Evolutionary conservation across 2,888 invertebrate genomes (phyloP).

Genomic region (Vanessa cardui): DNA sequence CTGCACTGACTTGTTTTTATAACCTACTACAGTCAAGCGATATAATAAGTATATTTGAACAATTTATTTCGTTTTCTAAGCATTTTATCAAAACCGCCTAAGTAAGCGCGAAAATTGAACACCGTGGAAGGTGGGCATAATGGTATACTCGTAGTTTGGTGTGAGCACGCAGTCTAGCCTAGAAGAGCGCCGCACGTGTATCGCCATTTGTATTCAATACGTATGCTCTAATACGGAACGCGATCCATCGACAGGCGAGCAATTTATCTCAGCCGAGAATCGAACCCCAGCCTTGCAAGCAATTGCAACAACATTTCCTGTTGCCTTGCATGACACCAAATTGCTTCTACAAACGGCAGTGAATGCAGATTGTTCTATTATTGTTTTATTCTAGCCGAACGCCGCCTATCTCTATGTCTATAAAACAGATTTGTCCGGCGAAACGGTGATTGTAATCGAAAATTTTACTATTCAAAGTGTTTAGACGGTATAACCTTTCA

Average conservation of each 20-base stretch:
- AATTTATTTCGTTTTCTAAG: too few species aligned
- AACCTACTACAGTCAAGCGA: too few species aligned
- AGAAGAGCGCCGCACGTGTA: slow-evolving; percentile 48
- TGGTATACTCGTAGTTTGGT: slow-evolving; percentile 7
- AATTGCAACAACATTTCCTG: slow-evolving; percentile 69
- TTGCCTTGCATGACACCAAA: slow-evolving; percentile 71
- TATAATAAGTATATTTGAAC: too few species aligned
- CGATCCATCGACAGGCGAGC: slow-evolving; percentile 66
- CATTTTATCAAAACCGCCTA: too few species aligned
- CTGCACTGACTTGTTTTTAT: too few species aligned
- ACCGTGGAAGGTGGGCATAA: neutral
- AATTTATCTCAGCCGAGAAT: slow-evolving; percentile 71
- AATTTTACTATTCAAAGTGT: slow-evolving; percentile 5
- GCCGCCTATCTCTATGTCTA: slow-evolving; percentile 28
- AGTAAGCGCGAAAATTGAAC: neutral
- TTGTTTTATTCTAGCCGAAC: slow-evolving; percentile 51
- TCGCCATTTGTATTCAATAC: slow-evolving; percentile 75
- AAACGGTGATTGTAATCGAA: slow-evolving; percentile 19
- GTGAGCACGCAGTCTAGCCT: slow-evolving; percentile 18
- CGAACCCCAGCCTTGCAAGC: slow-evolving; percentile 65
- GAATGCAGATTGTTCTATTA: slow-evolving; percentile 76
- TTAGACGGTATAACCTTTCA: neutral
- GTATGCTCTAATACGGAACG: slow-evolving; percentile 71
- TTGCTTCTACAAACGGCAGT: slow-evolving; percentile 71
- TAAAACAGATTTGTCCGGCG: slow-evolving; percentile 30